Percentiles rank a stretch among this genome's conserved stretches.
These are phyloP conservation scores for Bergia sp. DNA, from an alignment of 92 coral and sea anemone species.

Conservation along the genomic window DNA sequence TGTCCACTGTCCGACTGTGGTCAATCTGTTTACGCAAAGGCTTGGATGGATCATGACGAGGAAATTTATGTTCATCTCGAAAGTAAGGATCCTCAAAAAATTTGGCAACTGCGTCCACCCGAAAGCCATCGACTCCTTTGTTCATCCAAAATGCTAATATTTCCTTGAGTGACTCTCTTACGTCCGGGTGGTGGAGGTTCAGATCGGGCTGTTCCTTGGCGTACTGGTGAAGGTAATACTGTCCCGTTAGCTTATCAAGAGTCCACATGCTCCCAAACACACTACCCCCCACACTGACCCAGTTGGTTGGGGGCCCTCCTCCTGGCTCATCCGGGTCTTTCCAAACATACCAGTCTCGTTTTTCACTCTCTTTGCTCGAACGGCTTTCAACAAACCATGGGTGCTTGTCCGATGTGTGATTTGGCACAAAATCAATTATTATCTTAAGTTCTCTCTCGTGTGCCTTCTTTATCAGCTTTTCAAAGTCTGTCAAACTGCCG, in stretches of 20 bases:
- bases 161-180: constrained; percentile 71
- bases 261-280: constrained; percentile 75
- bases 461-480: constrained; percentile 65
- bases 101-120: constrained; percentile 83
- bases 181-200: constrained; percentile 71
- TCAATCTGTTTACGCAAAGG: constrained; percentile 59
- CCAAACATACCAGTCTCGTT: constrained; percentile 91
- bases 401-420: constrained; percentile 82
- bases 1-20: constrained; percentile 66
- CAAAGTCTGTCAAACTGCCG: constrained; percentile 85
- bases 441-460: constrained; percentile 80
- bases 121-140: constrained; percentile 90
- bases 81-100: constrained; percentile 69
- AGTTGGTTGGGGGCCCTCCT: constrained; percentile 73
- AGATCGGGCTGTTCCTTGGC: constrained; percentile 79
- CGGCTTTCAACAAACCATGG: constrained; percentile 83
- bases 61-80: constrained; percentile 66
- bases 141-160: constrained; percentile 84
- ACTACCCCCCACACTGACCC: constrained; percentile 75
- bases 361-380: constrained; percentile 39
- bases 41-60: constrained; percentile 59
- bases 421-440: constrained; percentile 87
- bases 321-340: constrained; percentile 68
- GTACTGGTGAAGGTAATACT: constrained; percentile 81
- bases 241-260: constrained; percentile 60